phyloP scores from a whole-genome alignment of 2,888 invertebrate species.

The Julus scandinavius region DNA sequence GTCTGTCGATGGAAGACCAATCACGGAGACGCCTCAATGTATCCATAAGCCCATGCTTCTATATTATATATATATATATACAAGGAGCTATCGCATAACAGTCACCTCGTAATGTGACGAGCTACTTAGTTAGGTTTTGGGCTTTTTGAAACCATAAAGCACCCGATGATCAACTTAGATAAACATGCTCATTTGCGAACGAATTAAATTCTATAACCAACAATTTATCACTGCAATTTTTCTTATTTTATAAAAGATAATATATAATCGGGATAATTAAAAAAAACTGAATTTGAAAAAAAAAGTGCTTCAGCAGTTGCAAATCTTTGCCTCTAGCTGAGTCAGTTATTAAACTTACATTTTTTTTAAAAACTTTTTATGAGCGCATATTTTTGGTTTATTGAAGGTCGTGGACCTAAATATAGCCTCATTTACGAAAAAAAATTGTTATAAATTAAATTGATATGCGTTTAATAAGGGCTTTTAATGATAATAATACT shows the following conservation, averaged over 20 bases:
- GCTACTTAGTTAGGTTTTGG: background rate
- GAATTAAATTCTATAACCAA: background rate
- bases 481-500: background rate
- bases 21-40: slow-evolving; percentile 7
- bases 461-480: background rate
- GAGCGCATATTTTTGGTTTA: background rate
- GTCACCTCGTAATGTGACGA: background rate
- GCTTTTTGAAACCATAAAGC: background rate
- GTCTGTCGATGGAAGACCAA: slow-evolving; percentile 46
- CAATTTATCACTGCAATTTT: too few relatives aligned
- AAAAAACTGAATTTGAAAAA: too few relatives aligned
- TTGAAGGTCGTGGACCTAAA: background rate
- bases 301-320: too few relatives aligned
- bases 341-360: too few relatives aligned
- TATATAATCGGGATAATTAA: too few relatives aligned
- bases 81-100: too few relatives aligned
- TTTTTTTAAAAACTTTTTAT: too few relatives aligned
- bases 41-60: background rate
- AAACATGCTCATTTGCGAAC: background rate
- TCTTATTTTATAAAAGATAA: too few relatives aligned
- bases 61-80: too few relatives aligned
- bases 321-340: too few relatives aligned
- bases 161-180: background rate
- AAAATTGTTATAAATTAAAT: background rate
- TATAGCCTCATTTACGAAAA: background rate